Evolutionary conservation across 2,797 vertebrate species (phyloP), one percentile per base, ranked within the genome.

Genomic region (Vespertilio murinus): DNA sequence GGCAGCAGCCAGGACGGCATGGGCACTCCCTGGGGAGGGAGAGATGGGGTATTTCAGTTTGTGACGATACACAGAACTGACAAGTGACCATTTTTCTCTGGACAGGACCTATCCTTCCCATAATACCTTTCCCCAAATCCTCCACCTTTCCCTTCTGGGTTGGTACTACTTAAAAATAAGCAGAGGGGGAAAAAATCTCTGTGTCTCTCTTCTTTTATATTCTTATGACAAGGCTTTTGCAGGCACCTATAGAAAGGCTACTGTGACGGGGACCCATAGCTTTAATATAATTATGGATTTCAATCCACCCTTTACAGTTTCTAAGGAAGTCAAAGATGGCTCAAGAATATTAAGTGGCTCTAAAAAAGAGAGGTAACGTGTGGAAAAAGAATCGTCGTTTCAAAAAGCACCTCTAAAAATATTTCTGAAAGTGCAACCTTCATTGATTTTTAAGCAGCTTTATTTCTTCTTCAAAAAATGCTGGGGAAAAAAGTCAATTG

Each of bases 401-500:
- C 28, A 89, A 80, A 94, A 88, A 95, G 6, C 33, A 88, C 52
- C 79, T 85, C 93, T 96, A 96, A 96, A 97, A 96, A 93, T 95
- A 97, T 95, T 96, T 96, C 91, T 84, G 52, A 95, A 97, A 95
- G 74, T 90, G 67, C 82, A 95, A 78, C 69, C 84, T 93, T 93
- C 92, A 95, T 93, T 97, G 96, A 96, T 96, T 97, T 97, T 96
- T 96, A 96, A 96, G 89, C 67, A 97, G 94, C 54, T 97, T 96
- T 96, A 93, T 94, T 95, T 95, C 89, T 94, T 95, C 90, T 94
- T 96, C 70, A 95, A 52, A 52, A 96, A 96, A 95, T 86, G 38
- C 67, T 91, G 54, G 74, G 1, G 47, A 94, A 93, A 94, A 97
- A 97, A 94, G 85, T 90, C 91, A 97, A 94, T 0, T 1, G 82